A percentile compares a stretch with the other conserved stretches of the same genome.
phyloP scores from a whole-genome alignment of 1,140 invertebrate species.

The Latrodectus geometricus region DNA sequence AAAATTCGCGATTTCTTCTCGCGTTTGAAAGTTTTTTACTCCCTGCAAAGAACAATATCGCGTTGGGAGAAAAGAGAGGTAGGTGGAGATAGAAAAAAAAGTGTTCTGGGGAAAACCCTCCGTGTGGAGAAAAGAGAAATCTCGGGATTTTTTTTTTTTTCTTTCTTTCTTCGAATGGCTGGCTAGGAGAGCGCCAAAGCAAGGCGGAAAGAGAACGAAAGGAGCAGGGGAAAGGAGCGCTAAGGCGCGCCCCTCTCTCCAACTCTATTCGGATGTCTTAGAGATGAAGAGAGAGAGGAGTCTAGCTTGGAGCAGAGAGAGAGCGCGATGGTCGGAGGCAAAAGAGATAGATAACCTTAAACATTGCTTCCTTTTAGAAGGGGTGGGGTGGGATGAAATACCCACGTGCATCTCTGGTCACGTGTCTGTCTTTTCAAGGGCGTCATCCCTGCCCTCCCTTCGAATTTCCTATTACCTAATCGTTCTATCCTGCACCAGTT shows the following conservation, averaged over 20 bases:
- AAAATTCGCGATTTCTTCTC: not conserved
- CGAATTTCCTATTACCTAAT: slow-evolving; percentile 36
- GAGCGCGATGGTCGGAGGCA: slow-evolving; percentile 22
- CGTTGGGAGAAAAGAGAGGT: slow-evolving; percentile 4
- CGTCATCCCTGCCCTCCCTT: not conserved
- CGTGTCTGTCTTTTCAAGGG: slow-evolving; percentile 55
- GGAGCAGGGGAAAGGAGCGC: slow-evolving; percentile 13
- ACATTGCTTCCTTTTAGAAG: slow-evolving; percentile 16
- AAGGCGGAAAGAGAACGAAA: not conserved
- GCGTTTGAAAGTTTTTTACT: not conserved
- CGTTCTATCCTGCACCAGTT: slow-evolving; percentile 8
- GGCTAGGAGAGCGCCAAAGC: slow-evolving; percentile 24
- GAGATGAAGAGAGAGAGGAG: not conserved
- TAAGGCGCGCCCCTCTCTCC: slow-evolving; percentile 12
- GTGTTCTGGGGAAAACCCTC: slow-evolving; percentile 14
- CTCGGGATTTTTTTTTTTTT: not conserved
- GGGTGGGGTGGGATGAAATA: slow-evolving; percentile 9
- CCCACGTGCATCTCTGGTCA: slow-evolving; percentile 47
- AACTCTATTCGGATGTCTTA: not conserved
- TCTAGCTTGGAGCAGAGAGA: slow-evolving; percentile 2
- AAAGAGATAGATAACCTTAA: slow-evolving; percentile 50
- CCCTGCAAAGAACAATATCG: slow-evolving; percentile 40
- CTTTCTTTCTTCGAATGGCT: slow-evolving; percentile 7
- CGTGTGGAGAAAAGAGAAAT: slow-evolving; percentile 29
- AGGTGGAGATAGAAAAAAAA: not conserved